Evolutionary conservation across 1,140 invertebrate species (phyloP).

Genomic region (Melitaea cinxia): DNA sequence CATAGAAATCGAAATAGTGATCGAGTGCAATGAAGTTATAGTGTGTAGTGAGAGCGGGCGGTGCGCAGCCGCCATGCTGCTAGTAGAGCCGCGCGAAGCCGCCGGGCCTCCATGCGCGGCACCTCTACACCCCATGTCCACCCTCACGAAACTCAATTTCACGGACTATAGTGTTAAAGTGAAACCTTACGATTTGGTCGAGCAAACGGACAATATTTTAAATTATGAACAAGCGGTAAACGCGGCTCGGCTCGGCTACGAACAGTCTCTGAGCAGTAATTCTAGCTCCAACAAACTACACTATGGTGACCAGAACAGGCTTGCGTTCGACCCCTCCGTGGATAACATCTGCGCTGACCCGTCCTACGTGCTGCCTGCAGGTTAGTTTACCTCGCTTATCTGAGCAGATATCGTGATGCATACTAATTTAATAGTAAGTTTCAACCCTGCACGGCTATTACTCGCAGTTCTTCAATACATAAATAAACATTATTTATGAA

Average conservation of each 20-base stretch:
- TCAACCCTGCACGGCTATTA: not conserved
- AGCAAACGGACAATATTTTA: slow-evolving; percentile 59
- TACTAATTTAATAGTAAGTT: slow-evolving; percentile 4
- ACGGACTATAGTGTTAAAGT: slow-evolving; percentile 77
- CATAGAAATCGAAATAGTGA: slow-evolving; percentile 20
- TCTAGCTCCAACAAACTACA: slow-evolving; percentile 56
- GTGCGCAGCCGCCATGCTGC: slow-evolving; percentile 69
- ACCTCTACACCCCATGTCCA: slow-evolving; percentile 74
- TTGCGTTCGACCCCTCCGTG: slow-evolving; percentile 60
- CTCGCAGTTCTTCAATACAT: not conserved
- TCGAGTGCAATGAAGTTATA: slow-evolving; percentile 53
- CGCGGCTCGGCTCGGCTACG: slow-evolving; percentile 63
- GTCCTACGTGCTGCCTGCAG: slow-evolving; percentile 63
- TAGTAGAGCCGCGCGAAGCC: slow-evolving; percentile 79
- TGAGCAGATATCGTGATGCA: slow-evolving; percentile 3
- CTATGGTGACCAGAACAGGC: slow-evolving; percentile 64
- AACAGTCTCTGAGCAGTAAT: slow-evolving; percentile 55
- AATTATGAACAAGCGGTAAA: slow-evolving; percentile 68
- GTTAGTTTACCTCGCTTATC: slow-evolving; percentile 41
- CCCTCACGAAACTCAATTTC: slow-evolving; percentile 71
- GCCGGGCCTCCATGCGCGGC: slow-evolving; percentile 76
- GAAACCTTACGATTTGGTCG: slow-evolving; percentile 59
- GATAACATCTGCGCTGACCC: slow-evolving; percentile 64
- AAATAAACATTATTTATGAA: not conserved
- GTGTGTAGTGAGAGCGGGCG: slow-evolving; percentile 42